These are phyloP conservation scores for Gulo gulo DNA, from an alignment of 2,113 vertebrate species.

Conservation along the genomic window DNA sequence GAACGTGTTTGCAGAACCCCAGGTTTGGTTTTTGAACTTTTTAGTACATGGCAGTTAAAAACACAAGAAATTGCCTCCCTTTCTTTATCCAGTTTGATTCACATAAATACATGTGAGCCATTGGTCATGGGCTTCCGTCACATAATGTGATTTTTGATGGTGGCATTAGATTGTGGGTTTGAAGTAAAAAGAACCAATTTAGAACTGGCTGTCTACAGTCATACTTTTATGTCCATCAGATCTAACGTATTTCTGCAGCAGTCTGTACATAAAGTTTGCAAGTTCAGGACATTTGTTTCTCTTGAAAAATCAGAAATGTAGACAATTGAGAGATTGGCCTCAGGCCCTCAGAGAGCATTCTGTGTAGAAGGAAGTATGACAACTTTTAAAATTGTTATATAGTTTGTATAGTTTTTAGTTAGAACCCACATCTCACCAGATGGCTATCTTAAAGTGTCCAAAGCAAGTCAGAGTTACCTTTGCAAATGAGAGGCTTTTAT, in stretches of 20 bases:
- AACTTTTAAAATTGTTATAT: background rate
- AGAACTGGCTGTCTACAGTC: background rate
- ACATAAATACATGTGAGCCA: conserved; percentile 27
- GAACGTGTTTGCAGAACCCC: conserved; percentile 92
- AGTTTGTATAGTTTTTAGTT: background rate
- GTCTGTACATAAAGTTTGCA: background rate
- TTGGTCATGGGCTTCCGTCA: conserved; percentile 23
- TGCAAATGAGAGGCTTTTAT: background rate
- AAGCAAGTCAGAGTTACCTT: background rate
- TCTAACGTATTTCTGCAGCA: background rate
- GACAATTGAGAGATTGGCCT: background rate
- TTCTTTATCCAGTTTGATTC: conserved; percentile 27
- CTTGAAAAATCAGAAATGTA: background rate
- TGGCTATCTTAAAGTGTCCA: background rate
- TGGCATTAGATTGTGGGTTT: conserved; percentile 8
- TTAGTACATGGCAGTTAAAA: background rate
- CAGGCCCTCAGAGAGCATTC: background rate
- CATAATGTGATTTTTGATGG: background rate
- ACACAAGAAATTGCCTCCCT: background rate
- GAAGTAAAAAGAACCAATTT: conserved; percentile 31
- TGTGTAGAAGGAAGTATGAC: background rate
- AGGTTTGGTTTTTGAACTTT: conserved; percentile 86
- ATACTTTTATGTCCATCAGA: background rate
- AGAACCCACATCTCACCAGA: background rate
- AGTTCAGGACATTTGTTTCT: background rate